phyloP scores from a whole-genome alignment of 1,140 invertebrate species.

The Ditylenchus dipsaci region DNA sequence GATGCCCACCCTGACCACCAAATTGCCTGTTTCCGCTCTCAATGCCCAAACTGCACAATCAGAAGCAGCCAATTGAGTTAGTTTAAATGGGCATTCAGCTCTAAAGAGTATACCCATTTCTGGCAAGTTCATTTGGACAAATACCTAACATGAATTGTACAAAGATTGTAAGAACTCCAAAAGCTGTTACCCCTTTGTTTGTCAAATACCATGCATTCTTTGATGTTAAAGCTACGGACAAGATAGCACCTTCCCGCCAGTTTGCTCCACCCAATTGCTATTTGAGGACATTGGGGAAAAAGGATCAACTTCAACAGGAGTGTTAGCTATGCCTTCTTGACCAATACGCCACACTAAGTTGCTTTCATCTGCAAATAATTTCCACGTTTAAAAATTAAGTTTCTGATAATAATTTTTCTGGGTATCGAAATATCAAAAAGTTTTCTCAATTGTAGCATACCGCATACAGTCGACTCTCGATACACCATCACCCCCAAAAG shows the following conservation, averaged over 20 bases:
- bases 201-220: constrained; percentile 43
- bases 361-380: neutral
- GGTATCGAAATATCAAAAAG: too few species aligned
- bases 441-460: too few species aligned
- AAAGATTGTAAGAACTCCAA: neutral
- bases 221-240: constrained; percentile 20
- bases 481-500: too few species aligned
- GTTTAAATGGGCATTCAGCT: constrained; percentile 26
- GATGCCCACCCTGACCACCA: constrained; percentile 38
- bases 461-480: too few species aligned
- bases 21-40: constrained; percentile 20
- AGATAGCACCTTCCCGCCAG: constrained; percentile 30
- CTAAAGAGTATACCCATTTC: constrained; percentile 47
- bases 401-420: too few species aligned
- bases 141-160: constrained; percentile 31
- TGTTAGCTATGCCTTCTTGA: neutral
- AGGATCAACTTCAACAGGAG: neutral
- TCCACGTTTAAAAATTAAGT: too few species aligned
- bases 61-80: constrained; percentile 34
- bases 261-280: constrained; percentile 28
- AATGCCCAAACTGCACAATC: constrained; percentile 40
- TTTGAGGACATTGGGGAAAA: constrained; percentile 1
- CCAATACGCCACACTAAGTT: neutral
- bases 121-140: constrained; percentile 42
- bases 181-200: constrained; percentile 29